Evolutionary conservation across 2,113 vertebrate genomes (phyloP), one percentile per base, ranked within the genome.

Genomic region (Grallaria varia): DNA sequence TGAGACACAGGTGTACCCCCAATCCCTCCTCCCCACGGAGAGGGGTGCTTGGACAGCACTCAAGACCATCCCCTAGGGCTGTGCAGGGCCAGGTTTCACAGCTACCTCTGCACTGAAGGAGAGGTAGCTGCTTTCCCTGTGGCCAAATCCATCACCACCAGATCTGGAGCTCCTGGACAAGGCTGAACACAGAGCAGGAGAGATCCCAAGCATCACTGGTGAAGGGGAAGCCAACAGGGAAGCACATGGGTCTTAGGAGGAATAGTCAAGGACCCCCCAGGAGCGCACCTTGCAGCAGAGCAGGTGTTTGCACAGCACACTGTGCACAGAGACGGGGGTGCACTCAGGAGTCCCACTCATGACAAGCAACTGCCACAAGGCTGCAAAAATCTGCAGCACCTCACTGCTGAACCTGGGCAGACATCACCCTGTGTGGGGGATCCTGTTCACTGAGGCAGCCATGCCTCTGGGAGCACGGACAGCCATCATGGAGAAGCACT

Each of bases 401-500:
- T 62, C 53, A 33, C 14, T 53, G 53, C 23, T 10, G 5, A 56
- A 68, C 27, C 35, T 25, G 62, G 21, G 40, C 15, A 77, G 72
- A 12, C 15, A 28, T 35, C 14, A 33, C 7, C 22, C 30, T 14
- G 33, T 0, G 0, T 3, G 31, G 33, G 6, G 6, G 23, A 55
- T 25, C 40, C 55, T 24, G 31, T 23, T 47, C 33, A 10, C 3
- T 0, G 1, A 55, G 63, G 47, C 50, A 74, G 37, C 39, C 0
- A 0, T 20, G 49, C 2, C 68, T 4, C 40, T 14, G 33, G 35
- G 25, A 68, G 19, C 68, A 24, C 6, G 24, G 35, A 8, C 37
- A 72, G 62, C 40, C 15, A 6, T 2, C 45, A 20, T 2, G 0
- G 35, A 79, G 31, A 28, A 63, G 37, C 0, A 0, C 20, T 25